phyloP scores from a whole-genome alignment of 2,888 invertebrate genomes.

The Elegia similella region DNA sequence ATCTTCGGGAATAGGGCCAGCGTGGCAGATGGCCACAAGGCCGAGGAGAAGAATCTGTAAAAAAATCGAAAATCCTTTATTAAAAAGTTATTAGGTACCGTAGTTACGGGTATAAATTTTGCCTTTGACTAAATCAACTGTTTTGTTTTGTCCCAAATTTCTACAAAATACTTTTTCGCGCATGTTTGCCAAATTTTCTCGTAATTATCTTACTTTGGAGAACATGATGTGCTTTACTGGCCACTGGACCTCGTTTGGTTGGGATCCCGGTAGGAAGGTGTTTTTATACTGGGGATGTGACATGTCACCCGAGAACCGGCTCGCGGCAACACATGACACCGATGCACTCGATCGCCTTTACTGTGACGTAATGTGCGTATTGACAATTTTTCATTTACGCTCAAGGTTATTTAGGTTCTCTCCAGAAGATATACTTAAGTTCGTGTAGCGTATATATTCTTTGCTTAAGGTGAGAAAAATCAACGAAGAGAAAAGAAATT shows the following conservation, averaged over 20 bases:
- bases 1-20: slow-evolving; percentile 59
- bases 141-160: too few species aligned
- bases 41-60: slow-evolving; percentile 67
- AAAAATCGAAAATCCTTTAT: slow-evolving; percentile 15
- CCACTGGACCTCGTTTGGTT: slow-evolving; percentile 64
- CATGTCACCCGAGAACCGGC: slow-evolving; percentile 65
- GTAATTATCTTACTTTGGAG: slow-evolving; percentile 59
- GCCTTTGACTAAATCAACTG: background rate
- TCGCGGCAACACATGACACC: slow-evolving; percentile 65
- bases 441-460: too few species aligned
- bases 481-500: too few species aligned
- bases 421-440: slow-evolving; percentile 32
- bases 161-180: background rate
- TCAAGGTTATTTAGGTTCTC: slow-evolving; percentile 67
- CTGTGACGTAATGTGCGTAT: slow-evolving; percentile 62
- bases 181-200: background rate
- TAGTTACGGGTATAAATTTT: too few species aligned
- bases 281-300: slow-evolving; percentile 74
- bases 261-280: slow-evolving; percentile 53
- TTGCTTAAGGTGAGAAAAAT: too few species aligned
- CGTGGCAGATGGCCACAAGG: slow-evolving; percentile 69
- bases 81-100: too few species aligned
- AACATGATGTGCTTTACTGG: slow-evolving; percentile 64
- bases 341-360: slow-evolving; percentile 64
- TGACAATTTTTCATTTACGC: slow-evolving; percentile 55